Percentiles rank a stretch among this genome's conserved stretches.
phyloP scores from a whole-genome alignment of 2,113 vertebrate genomes.

The Cricetomys ansorgei region DNA sequence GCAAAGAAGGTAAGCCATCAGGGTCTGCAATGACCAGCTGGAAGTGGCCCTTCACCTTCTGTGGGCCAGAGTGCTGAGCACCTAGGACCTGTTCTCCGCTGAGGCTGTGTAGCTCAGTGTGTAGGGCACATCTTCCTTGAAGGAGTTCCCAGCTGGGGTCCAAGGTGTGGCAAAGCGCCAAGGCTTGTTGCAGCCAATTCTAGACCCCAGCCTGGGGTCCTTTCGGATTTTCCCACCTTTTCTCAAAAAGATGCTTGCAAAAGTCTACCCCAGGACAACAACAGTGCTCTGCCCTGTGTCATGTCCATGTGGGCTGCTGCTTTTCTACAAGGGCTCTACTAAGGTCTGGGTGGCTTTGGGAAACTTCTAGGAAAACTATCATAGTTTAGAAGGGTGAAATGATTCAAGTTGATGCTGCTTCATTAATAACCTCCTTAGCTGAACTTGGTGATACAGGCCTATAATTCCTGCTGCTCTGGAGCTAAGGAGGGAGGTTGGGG shows the following conservation, averaged over 20 bases:
- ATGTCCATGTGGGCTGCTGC: neutral
- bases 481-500: neutral
- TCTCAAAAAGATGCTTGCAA: neutral
- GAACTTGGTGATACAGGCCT: neutral
- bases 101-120: neutral
- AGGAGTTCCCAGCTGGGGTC: neutral
- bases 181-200: neutral
- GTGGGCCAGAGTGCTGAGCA: neutral
- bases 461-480: neutral
- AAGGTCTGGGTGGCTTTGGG: neutral
- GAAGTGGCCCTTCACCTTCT: neutral
- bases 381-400: neutral
- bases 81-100: neutral
- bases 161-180: neutral
- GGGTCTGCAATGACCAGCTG: neutral
- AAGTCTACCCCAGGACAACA: neutral
- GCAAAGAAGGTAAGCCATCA: neutral
- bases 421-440: neutral
- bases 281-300: neutral
- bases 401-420: neutral
- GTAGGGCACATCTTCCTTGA: neutral
- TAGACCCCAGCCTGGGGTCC: neutral
- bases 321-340: neutral
- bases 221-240: neutral
- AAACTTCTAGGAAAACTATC: neutral